Base-by-base conservation (phyloP, 2,888 invertebrate genomes). In the Epistrophe grossulariae region DNA sequence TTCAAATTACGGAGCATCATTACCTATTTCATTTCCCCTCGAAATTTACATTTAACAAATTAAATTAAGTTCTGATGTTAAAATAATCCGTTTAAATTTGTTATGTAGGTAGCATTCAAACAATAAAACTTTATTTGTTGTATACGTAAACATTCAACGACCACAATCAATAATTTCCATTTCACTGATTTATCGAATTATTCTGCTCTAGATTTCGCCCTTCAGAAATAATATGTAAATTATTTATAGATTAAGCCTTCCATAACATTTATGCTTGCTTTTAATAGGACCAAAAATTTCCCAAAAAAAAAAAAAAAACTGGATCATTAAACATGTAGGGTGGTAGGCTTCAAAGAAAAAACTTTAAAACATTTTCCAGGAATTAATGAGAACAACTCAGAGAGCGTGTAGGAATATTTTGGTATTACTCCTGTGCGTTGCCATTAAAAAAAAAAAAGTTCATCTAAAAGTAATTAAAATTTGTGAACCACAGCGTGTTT, bases 131-230 rank as follows among this genome's bases (percentile, higher is more conserved):
- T 52, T 19, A 28, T 10, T 28, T 28, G 4, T 19, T 0, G 7
- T 9, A 4, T 55, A 8, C 28, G 13, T 31, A 55, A 55, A n/a
- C n/a, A 31, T 55, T 55, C 9, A 4, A 28, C 28, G 4, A 31
- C 31, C 55, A 9, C n/a, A 55, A 31, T 55, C 55, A 7, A 28
- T 52, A 52, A 28, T 52, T 55, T 55, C 31, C 31, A 8, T 55
- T 55, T 55, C 55, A 55, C 28, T 31, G 28, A 55, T 55, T 55
- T 55, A 55, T 55, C 28, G 31, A 55, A 31, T 28, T 24, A 28
- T 28, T 28, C 55, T 24, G 24, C 15, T 28, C 15, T 55, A 15
- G 28, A 28, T 55, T 55, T 55, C 11, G 31, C 28, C 55, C 55
- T 31, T 31, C 9, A n/a, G 7, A 15, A 15, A 31, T 28, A 31